Evolutionary conservation across 2,113 vertebrate species (phyloP).

Genomic region (Anguilla rostrata): DNA sequence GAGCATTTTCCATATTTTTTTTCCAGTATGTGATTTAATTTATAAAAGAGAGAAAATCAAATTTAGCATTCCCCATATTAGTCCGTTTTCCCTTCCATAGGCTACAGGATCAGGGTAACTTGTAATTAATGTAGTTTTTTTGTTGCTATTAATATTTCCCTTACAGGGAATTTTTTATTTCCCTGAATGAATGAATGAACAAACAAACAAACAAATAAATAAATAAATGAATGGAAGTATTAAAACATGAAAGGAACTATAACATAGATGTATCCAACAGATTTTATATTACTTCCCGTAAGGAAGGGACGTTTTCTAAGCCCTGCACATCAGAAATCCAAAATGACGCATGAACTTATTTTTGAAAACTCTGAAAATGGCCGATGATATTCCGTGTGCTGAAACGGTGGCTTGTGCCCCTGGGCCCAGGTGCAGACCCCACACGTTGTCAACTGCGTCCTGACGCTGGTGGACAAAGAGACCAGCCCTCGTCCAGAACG

Average conservation of each 20-base stretch:
- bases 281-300: too few relatives aligned
- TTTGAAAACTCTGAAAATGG: too few relatives aligned
- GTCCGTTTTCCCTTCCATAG: too few relatives aligned
- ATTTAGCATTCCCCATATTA: neutral
- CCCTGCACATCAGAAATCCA: neutral
- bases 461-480: conserved; percentile 84
- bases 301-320: neutral
- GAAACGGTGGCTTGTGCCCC: neutral
- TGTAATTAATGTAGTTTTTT: too few relatives aligned
- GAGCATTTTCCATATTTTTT: neutral
- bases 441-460: conserved; percentile 66
- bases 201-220: too few relatives aligned
- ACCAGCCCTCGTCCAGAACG: conserved; percentile 66
- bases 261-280: too few relatives aligned
- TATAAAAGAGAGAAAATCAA: neutral
- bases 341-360: too few relatives aligned
- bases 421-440: conserved; percentile 66
- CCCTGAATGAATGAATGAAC: neutral
- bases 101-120: neutral
- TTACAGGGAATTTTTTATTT: too few relatives aligned
- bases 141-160: too few relatives aligned
- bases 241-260: too few relatives aligned
- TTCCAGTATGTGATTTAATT: neutral
- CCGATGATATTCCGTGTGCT: neutral
- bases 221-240: too few relatives aligned